Base-by-base conservation (phyloP, 2,888 invertebrate species). In the Ophioninae sp. region DNA sequence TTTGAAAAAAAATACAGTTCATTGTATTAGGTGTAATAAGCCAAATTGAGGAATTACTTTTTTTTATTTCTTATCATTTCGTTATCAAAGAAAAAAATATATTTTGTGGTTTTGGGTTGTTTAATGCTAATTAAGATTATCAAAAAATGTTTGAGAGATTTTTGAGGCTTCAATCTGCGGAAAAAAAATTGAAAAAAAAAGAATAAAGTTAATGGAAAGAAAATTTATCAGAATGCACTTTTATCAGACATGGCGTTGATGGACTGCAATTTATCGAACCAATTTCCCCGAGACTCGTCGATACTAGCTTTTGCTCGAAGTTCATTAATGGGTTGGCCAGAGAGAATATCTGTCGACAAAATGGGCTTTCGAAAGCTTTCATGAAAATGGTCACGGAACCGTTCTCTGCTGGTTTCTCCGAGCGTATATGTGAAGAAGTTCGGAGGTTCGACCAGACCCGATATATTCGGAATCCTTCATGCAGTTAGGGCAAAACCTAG, bases 401-500 rank as follows among this genome's bases (percentile, higher is more conserved):
- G 30, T 30, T 30, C 30, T 71, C 8, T 59, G 13, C 13, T 17
- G 56, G 20, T 58, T n/a, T 59, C 22, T 59, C 59, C 10, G 51
- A 9, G 51, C 51, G 51, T 30, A 30, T 17, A 5, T 51, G 51
- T 51, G 59, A 22, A 71, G 56, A 10, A 71, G 37, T 20, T 71
- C 58, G 58, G 30, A 58, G 71, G 23, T 10, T 9, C 51, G 71
- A 71, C 37, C 23, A 58, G 56, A 10, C 56, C 37, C 6, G 37
- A 58, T 17, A 37, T 37, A 56, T 58, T 37, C 13, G n/a, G 13
- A 20, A 10, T 30, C n/a, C 69, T 71, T 20, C 56, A 20, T 71
- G 37, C 20, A 23, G 71, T 71, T 56, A 71, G 9, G 39, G 69
- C 51, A 37, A 71, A 20, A 71, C n/a, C 58, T 71, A 9, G 9